Conservation (phyloP, 2,113 vertebrate genomes). For the Neolamprologus toae region DNA sequence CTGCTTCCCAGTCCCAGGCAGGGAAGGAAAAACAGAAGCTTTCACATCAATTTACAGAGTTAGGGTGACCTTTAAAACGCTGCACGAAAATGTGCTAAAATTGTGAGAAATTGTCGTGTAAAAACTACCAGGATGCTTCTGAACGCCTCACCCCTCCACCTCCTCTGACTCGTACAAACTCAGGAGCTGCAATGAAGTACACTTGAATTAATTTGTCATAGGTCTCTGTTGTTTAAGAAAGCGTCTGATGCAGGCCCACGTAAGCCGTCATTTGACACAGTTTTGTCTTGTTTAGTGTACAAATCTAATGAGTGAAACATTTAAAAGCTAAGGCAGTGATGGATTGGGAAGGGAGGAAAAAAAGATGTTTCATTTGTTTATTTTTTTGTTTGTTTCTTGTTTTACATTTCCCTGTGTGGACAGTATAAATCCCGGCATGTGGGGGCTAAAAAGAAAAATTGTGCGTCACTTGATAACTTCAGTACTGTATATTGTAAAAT, state of each 20-base stretch:
- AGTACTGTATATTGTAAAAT: conserved; percentile 63
- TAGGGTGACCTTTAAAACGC: conserved; percentile 19
- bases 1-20: neutral
- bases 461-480: conserved; percentile 68
- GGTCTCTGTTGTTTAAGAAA: neutral
- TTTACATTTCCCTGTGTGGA: conserved; percentile 40
- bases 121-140: neutral
- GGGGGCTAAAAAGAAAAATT: conserved; percentile 24
- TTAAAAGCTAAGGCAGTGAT: conserved; percentile 44
- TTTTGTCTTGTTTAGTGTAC: neutral
- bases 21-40: neutral
- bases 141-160: neutral
- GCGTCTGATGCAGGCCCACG: neutral
- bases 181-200: conserved; percentile 8
- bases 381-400: neutral
- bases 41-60: neutral
- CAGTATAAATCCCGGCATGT: conserved; percentile 16
- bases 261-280: neutral
- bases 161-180: neutral
- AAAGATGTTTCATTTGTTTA: conserved; percentile 10
- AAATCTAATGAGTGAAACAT: neutral
- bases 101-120: neutral
- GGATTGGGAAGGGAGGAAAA: neutral
- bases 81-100: conserved; percentile 10
- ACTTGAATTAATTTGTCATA: neutral